These are phyloP conservation scores for Morelia viridis DNA, from an alignment of 2,797 vertebrate genomes.

Conservation along the genomic window DNA sequence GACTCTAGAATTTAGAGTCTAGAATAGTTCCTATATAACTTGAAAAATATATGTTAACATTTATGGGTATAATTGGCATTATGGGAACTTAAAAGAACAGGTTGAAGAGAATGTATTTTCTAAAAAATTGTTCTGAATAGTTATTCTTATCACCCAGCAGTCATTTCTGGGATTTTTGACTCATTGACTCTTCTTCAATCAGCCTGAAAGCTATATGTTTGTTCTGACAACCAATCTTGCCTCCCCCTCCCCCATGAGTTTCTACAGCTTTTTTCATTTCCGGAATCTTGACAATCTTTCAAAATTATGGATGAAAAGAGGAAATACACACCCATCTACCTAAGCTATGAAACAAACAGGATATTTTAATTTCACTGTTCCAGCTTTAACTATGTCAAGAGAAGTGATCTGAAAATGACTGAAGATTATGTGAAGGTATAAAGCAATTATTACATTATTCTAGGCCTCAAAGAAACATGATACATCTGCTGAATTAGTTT, in stretches of 20 bases:
- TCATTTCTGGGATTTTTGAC: constrained; percentile 20
- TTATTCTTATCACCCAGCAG: constrained; percentile 7
- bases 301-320: constrained; percentile 45
- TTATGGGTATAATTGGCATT: not conserved
- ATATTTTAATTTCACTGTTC: constrained; percentile 55
- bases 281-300: constrained; percentile 52
- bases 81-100: not conserved
- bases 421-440: constrained; percentile 27
- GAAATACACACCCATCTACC: constrained; percentile 45
- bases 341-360: constrained; percentile 50
- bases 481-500: not conserved
- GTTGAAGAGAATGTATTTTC: not conserved
- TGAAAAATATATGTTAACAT: not conserved
- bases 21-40: not conserved
- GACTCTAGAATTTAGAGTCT: not conserved
- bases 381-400: constrained; percentile 61
- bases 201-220: constrained; percentile 42
- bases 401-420: constrained; percentile 59
- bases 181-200: constrained; percentile 56
- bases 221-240: constrained; percentile 61
- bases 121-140: constrained; percentile 3
- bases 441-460: constrained; percentile 53
- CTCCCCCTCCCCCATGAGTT: constrained; percentile 26
- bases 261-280: constrained; percentile 21
- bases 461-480: constrained; percentile 42